Evolutionary conservation across 2,797 vertebrate genomes (phyloP).

Genomic region (Enteromius mattozi): DNA sequence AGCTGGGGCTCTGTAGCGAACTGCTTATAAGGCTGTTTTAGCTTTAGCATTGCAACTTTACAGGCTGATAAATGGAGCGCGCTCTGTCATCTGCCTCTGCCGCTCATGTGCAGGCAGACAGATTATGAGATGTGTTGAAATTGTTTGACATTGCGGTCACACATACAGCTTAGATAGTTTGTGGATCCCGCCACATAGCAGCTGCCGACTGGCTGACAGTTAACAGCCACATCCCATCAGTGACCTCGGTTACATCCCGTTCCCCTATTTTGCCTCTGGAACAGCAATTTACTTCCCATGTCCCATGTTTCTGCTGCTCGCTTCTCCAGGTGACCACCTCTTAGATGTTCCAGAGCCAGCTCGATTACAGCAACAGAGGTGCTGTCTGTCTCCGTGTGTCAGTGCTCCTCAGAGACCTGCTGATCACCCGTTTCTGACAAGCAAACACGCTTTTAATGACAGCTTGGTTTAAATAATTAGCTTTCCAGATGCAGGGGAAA

Average conservation of each 20-base stretch:
- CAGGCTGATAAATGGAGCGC: conserved; percentile 43
- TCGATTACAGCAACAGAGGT: conserved; percentile 34
- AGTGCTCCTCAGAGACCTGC: conserved; percentile 13
- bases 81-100: conserved; percentile 43
- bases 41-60: conserved; percentile 28
- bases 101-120: conserved; percentile 14
- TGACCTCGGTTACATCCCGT: conserved; percentile 9
- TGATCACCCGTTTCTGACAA: conserved; percentile 39
- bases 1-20: neutral
- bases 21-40: neutral
- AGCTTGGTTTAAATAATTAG: conserved; percentile 56
- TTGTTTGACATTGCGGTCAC: conserved; percentile 50
- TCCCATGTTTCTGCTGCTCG: neutral
- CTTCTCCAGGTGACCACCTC: conserved; percentile 38
- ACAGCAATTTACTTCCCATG: conserved; percentile 14
- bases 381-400: conserved; percentile 11
- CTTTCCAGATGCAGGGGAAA: conserved; percentile 50
- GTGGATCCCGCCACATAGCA: conserved; percentile 10
- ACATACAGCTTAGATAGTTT: conserved; percentile 40
- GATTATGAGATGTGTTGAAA: conserved; percentile 45
- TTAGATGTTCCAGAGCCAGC: conserved; percentile 21
- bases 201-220: conserved; percentile 33
- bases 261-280: conserved; percentile 32
- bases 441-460: conserved; percentile 50
- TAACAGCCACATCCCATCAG: conserved; percentile 20